phyloP scores from a whole-genome alignment of 2,797 vertebrate species.

The Trematomus bernacchii region DNA sequence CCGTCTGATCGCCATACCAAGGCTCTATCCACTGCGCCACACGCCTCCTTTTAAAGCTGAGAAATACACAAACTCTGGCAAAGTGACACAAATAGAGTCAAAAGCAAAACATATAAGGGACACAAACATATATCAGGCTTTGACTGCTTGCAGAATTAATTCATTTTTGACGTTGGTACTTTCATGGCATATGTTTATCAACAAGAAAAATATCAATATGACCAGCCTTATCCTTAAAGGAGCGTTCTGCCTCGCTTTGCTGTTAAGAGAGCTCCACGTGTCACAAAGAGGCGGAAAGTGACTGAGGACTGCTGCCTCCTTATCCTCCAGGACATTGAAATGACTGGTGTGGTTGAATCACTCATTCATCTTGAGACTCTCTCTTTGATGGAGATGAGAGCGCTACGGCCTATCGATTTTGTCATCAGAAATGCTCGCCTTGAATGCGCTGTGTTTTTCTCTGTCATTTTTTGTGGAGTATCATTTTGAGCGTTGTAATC shows the following conservation, averaged over 20 bases:
- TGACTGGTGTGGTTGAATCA: conserved; percentile 68
- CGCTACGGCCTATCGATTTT: conserved; percentile 71
- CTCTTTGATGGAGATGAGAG: conserved; percentile 74
- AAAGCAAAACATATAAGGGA: neutral
- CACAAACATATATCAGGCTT: neutral
- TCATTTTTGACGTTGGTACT: neutral
- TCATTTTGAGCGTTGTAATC: conserved; percentile 68
- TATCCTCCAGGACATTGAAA: conserved; percentile 64
- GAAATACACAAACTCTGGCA: neutral
- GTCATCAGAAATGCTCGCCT: conserved; percentile 61
- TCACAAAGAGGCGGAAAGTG: conserved; percentile 21
- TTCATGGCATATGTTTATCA: conserved; percentile 11
- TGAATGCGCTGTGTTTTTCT: conserved; percentile 60
- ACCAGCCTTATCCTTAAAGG: conserved; percentile 8
- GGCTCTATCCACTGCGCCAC: too few species aligned
- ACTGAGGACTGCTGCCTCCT: conserved; percentile 36
- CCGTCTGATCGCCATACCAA: too few species aligned
- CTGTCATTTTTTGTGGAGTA: conserved; percentile 63
- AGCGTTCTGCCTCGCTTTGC: conserved; percentile 29
- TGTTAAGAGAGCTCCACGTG: conserved; percentile 43
- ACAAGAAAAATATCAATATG: conserved; percentile 6
- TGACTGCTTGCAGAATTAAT: neutral
- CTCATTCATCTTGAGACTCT: conserved; percentile 60
- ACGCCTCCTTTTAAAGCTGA: too few species aligned
- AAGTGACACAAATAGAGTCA: neutral